Base-by-base conservation (phyloP, 37 sponge, comb jelly and placozoan genomes). In the Cliona cf. orientalis region DNA sequence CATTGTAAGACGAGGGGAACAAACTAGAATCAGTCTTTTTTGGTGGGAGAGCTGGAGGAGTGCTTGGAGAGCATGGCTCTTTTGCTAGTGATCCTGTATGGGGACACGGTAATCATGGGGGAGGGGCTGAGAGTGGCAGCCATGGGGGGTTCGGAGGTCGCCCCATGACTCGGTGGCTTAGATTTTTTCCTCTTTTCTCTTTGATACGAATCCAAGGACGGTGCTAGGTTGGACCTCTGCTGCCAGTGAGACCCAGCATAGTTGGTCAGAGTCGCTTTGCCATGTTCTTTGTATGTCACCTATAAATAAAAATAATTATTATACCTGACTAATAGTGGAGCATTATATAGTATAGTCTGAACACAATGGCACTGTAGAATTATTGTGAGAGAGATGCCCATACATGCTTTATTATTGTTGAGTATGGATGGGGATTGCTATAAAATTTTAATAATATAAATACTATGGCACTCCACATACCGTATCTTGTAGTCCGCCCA, bases 231-330 rank as follows among this genome's bases (percentile, higher is more conserved):
- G 72, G 95, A 94, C 38, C 92, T 46, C 72, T 94, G 95, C 77
- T 94, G 89, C 89, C 85, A 80, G 75, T 94, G 95, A 17, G 89
- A 84, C 0, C 29, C 45, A 2, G 78, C 66, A 71, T 88, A 84
- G 82, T 76, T 91, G 21, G 45, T 44, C 69, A 90, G 75, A 26
- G 62, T 56, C 11, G 87, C 71, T 26, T 84, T 84, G 12, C 95
- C 95, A 46, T 85, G 86, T 35, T 65, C 43, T 5, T 34, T 29
- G 68, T 88, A 94, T 5, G 85, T 84, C 67, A 67, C 57, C 75
- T 78, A 28, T 11, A 49, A 17, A 49, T 11, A 49, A 17, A 49
- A 11, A 49, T n/a, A n/a, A n/a, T n/a, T n/a, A n/a, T n/a, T n/a
- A n/a, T n/a, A n/a, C n/a, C n/a, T n/a, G n/a, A n/a, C n/a, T n/a